Conservation (phyloP, 2,797 vertebrate genomes). For the Sciurus vulgaris region DNA sequence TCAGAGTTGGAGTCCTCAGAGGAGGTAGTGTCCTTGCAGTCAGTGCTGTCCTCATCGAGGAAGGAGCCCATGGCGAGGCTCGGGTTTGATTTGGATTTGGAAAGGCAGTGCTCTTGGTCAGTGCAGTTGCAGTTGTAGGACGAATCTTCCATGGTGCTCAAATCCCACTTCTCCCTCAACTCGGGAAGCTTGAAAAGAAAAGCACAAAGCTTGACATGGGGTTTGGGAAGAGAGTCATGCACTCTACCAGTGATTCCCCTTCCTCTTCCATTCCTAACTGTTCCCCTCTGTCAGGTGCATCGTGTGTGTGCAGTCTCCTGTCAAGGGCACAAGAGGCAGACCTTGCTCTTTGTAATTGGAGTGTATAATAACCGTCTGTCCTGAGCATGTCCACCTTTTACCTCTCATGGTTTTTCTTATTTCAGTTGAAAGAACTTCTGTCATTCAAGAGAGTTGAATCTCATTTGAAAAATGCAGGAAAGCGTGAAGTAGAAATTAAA, state of each 20-base stretch:
- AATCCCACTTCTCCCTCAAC: too few species aligned
- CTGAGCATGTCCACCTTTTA: neutral
- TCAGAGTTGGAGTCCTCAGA: neutral
- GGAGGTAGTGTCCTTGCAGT: neutral
- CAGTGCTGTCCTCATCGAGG: neutral
- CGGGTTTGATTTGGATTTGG: neutral
- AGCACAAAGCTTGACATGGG: neutral
- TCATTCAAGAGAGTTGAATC: too few species aligned
- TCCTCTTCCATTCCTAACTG: neutral
- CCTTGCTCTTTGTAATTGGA: neutral
- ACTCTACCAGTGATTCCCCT: neutral
- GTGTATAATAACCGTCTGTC: neutral
- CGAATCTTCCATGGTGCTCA: neutral
- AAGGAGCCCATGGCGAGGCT: constrained; percentile 68
- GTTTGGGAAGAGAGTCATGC: neutral
- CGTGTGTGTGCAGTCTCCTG: neutral
- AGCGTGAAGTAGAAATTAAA: too few species aligned
- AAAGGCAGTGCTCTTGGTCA: neutral
- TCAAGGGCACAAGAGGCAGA: neutral
- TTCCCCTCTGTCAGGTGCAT: neutral
- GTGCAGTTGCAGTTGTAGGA: neutral
- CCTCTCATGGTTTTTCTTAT: neutral
- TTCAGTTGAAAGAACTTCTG: neutral
- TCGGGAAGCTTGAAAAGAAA: neutral
- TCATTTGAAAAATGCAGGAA: too few species aligned